Evolutionary conservation across 2,113 vertebrate species (phyloP).

Genomic region (Thermophis baileyi): DNA sequence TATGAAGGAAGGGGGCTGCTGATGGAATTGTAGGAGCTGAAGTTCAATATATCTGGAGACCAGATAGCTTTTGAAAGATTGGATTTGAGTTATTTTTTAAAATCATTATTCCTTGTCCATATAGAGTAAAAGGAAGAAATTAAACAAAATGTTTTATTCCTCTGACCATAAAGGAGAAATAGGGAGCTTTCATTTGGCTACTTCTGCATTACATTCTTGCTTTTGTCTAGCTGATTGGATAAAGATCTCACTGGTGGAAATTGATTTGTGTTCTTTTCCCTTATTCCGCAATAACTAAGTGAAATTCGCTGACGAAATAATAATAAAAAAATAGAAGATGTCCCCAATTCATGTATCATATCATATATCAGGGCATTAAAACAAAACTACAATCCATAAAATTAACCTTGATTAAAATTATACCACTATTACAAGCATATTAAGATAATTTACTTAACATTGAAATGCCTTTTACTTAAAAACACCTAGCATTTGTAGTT

Average conservation of each 20-base stretch:
- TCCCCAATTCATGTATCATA: neutral
- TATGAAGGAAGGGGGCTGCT: neutral
- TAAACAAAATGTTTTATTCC: neutral
- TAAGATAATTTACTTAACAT: neutral
- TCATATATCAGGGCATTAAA: neutral
- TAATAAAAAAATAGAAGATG: neutral
- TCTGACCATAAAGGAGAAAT: neutral
- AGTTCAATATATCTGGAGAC: neutral
- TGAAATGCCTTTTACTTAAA: slow-evolving; percentile 29
- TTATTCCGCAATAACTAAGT: neutral
- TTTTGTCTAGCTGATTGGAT: neutral
- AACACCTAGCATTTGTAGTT: neutral
- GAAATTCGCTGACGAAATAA: neutral
- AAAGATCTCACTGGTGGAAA: neutral
- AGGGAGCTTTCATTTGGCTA: neutral
- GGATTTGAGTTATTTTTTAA: neutral
- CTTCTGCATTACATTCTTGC: neutral
- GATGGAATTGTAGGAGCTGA: neutral
- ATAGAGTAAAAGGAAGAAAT: neutral
- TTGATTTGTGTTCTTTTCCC: neutral
- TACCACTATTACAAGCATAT: neutral
- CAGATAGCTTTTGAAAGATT: neutral
- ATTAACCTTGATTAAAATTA: neutral
- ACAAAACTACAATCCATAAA: neutral
- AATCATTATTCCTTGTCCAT: neutral